Evolutionary conservation across 2,888 invertebrate species (phyloP).

Genomic region (Stenodema calcarata): DNA sequence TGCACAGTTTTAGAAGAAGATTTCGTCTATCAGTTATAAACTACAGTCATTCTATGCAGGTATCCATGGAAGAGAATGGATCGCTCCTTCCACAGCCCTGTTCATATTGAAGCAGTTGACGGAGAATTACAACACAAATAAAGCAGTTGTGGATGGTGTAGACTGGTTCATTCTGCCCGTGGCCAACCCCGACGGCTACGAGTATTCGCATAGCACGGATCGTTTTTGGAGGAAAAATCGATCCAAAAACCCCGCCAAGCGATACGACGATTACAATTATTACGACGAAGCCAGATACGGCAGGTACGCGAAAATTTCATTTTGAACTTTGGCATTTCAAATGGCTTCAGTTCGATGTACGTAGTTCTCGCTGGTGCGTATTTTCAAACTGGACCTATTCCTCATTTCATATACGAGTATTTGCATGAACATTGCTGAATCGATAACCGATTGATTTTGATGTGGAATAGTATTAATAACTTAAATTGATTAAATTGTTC

Average conservation of each 20-base stretch:
- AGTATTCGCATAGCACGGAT: constrained; percentile 67
- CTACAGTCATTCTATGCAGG: constrained; percentile 62
- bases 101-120: constrained; percentile 76
- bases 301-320: neutral
- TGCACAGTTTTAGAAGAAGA: too few relatives aligned
- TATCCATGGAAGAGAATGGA: constrained; percentile 91
- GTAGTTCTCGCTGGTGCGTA: too few relatives aligned
- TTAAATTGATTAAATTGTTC: too few relatives aligned
- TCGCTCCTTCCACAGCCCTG: constrained; percentile 79
- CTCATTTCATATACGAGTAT: too few relatives aligned
- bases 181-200: constrained; percentile 86
- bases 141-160: constrained; percentile 60
- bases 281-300: constrained; percentile 35
- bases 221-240: constrained; percentile 56
- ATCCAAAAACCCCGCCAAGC: constrained; percentile 33
- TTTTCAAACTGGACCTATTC: too few relatives aligned
- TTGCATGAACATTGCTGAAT: too few relatives aligned
- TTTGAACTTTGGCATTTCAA: neutral
- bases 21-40: too few relatives aligned
- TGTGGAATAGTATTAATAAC: too few relatives aligned
- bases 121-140: constrained; percentile 69
- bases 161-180: constrained; percentile 79
- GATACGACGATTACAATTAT: constrained; percentile 37
- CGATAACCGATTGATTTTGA: too few relatives aligned
- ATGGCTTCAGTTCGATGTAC: too few relatives aligned